phyloP scores from a whole-genome alignment of 2,113 vertebrate species.

The Camelus dromedarius region DNA sequence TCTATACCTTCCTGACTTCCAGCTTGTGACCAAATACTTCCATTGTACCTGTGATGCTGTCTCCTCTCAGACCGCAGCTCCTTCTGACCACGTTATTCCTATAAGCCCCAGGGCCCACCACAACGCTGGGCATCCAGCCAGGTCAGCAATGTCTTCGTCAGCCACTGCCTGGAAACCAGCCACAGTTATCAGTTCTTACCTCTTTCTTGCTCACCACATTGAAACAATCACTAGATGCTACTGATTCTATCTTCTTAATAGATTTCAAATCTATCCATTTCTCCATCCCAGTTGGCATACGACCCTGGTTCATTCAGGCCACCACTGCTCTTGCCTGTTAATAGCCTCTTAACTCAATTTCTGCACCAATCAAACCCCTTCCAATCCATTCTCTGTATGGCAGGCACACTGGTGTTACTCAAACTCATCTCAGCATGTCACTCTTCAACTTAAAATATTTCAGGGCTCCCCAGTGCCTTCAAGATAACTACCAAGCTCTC shows the following conservation, averaged over 20 bases:
- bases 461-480: neutral
- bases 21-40: neutral
- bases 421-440: neutral
- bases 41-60: neutral
- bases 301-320: neutral
- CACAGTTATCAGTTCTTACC: neutral
- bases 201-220: neutral
- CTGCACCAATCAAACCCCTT: neutral
- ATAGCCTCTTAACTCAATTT: neutral
- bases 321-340: neutral
- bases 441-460: neutral
- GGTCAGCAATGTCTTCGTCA: neutral
- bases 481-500: neutral
- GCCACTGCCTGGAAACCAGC: neutral
- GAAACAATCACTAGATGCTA: neutral
- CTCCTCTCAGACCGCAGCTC: neutral
- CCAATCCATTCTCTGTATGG: neutral
- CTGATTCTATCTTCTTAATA: neutral
- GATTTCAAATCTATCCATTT: neutral
- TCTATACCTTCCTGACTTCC: neutral
- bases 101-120: accelerated
- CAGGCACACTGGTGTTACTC: neutral
- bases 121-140: neutral
- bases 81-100: neutral
- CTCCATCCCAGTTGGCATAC: neutral